Conservation (phyloP, 2,888 invertebrate genomes). For the Drosophila mayaguana region DNA sequence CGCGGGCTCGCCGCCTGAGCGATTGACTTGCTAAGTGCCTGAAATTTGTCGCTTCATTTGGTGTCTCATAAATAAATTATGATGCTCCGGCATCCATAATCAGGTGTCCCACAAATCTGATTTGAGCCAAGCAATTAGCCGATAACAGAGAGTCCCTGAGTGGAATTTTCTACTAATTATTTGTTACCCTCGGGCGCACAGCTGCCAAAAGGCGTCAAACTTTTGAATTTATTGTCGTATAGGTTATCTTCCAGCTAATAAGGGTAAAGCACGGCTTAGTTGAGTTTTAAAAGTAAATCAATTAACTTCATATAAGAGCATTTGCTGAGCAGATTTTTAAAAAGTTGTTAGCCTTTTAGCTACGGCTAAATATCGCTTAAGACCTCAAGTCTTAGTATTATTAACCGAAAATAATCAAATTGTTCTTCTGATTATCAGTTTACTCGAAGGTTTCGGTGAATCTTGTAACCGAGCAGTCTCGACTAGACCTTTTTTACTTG, state of each 20-base stretch:
- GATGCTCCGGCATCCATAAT: constrained; percentile 63
- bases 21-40: constrained; percentile 76
- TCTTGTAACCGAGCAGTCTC: no score
- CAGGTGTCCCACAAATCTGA: constrained; percentile 71
- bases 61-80: constrained; percentile 74
- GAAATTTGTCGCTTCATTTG: constrained; percentile 80
- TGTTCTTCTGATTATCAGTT: no score
- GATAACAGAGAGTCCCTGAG: constrained; percentile 47
- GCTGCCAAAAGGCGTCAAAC: constrained; percentile 6
- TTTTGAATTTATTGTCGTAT: constrained; percentile 8
- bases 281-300: background rate
- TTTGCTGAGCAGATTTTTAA: background rate
- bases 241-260: background rate
- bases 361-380: no score
- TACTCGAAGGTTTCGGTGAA: no score
- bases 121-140: constrained; percentile 75
- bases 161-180: constrained; percentile 57
- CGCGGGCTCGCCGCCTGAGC: constrained; percentile 22
- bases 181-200: constrained; percentile 29
- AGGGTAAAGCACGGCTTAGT: background rate
- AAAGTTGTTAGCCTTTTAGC: no score
- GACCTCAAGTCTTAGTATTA: no score
- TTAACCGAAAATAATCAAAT: no score
- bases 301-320: background rate
- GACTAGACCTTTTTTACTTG: no score